These are phyloP conservation scores for Anoplius nigerrimus DNA, from an alignment of 2,888 invertebrate species.

Conservation along the genomic window DNA sequence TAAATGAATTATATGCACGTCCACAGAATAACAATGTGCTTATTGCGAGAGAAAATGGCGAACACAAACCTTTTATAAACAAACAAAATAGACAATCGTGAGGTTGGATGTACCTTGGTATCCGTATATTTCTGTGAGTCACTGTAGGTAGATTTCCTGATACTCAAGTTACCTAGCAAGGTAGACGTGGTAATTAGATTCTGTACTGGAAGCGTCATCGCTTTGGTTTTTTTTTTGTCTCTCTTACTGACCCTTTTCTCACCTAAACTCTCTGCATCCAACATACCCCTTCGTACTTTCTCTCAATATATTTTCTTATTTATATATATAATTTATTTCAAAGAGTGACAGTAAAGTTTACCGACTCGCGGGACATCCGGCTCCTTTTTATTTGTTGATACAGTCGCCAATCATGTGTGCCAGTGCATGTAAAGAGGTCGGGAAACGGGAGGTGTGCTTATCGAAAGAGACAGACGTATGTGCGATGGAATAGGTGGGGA, in stretches of 20 bases:
- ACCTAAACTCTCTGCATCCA: background rate
- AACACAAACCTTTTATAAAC: too few relatives aligned
- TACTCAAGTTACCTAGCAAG: constrained; percentile 38
- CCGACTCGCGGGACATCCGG: constrained; percentile 26
- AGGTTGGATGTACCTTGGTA: too few relatives aligned
- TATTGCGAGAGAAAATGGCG: too few relatives aligned
- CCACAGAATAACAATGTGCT: too few relatives aligned
- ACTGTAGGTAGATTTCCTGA: constrained; percentile 1
- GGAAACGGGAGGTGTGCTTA: constrained; percentile 12
- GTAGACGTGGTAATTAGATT: constrained; percentile 62
- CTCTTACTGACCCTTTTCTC: constrained; percentile 10
- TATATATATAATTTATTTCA: too few relatives aligned
- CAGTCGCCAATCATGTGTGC: constrained; percentile 39
- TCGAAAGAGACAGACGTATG: background rate
- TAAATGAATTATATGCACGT: too few relatives aligned
- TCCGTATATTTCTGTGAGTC: too few relatives aligned
- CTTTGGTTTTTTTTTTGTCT: constrained; percentile 37
- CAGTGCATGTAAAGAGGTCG: background rate
- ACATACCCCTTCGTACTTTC: constrained; percentile 4
- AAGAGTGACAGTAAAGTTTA: constrained; percentile 44
- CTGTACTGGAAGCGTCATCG: constrained; percentile 54
- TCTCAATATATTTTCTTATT: constrained; percentile 16
- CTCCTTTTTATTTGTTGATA: constrained; percentile 45
- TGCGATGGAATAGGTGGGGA: too few relatives aligned
- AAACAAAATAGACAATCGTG: too few relatives aligned